phyloP scores from a whole-genome alignment of 2,888 invertebrate species.

The Pilophorus perplexus region DNA sequence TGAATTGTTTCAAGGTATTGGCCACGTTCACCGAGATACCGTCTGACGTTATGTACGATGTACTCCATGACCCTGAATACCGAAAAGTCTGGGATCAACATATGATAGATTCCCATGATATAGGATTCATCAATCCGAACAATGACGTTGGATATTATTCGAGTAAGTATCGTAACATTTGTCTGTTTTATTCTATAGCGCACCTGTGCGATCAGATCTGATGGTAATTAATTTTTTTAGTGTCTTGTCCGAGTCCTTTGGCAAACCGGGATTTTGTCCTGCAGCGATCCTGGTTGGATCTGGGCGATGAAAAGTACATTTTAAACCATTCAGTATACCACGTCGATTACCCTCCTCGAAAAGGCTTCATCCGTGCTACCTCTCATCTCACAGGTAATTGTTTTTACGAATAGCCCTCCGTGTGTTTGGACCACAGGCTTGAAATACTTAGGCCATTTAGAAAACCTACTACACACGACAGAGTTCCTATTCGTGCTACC shows the following conservation, averaged over 20 bases:
- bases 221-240: conserved; percentile 55
- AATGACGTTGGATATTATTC: conserved; percentile 92
- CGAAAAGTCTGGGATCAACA: conserved; percentile 87
- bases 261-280: conserved; percentile 89
- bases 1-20: conserved; percentile 55
- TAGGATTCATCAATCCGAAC: conserved; percentile 87
- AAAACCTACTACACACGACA: no score
- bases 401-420: no score
- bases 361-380: conserved; percentile 70
- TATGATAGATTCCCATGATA: conserved; percentile 82
- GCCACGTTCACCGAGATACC: conserved; percentile 70
- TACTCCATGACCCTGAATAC: conserved; percentile 85
- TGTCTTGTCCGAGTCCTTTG: conserved; percentile 81
- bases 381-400: conserved; percentile 61
- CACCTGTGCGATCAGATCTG: no score
- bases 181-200: no score
- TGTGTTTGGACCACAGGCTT: no score
- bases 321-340: conserved; percentile 89
- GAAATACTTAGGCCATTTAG: no score
- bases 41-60: conserved; percentile 77
- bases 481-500: no score
- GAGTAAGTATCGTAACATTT: conserved; percentile 56
- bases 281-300: conserved; percentile 88
- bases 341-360: conserved; percentile 77
- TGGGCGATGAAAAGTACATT: conserved; percentile 80